phyloP scores from a whole-genome alignment of 2,113 vertebrate species.

The Sula dactylatra region DNA sequence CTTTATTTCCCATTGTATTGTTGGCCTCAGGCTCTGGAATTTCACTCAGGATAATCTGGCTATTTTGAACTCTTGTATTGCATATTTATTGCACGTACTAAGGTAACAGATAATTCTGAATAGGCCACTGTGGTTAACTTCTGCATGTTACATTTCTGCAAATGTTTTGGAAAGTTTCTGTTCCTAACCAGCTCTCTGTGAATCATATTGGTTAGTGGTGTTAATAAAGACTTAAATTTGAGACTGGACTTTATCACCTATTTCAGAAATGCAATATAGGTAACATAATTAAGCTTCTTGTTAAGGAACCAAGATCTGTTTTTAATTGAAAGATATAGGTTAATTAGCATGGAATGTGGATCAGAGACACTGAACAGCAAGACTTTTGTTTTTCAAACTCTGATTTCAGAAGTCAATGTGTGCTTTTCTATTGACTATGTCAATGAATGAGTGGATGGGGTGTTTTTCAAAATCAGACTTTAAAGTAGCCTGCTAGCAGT shows the following conservation, averaged over 20 bases:
- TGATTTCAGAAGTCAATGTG: background rate
- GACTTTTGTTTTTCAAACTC: background rate
- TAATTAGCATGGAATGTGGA: slow-evolving; percentile 11
- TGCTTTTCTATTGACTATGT: background rate
- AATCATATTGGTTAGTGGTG: background rate
- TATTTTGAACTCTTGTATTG: background rate
- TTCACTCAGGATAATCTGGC: background rate
- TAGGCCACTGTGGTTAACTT: background rate
- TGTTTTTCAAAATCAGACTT: background rate
- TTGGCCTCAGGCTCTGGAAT: background rate
- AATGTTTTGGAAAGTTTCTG: background rate
- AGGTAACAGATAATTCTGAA: background rate
- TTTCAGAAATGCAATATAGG: slow-evolving; percentile 2
- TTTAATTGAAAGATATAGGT: slow-evolving; percentile 16
- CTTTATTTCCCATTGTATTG: background rate
- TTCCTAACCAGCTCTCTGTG: background rate
- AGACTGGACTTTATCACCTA: background rate
- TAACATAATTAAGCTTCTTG: slow-evolving; percentile 21
- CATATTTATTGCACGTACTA: background rate
- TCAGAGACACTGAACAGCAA: background rate
- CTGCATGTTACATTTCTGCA: background rate
- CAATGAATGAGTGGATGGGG: background rate
- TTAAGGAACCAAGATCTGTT: background rate
- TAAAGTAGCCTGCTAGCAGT: background rate
- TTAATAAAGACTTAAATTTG: background rate